Conservation (phyloP, 1,140 invertebrate species). For the Scaptomyza hsui region DNA sequence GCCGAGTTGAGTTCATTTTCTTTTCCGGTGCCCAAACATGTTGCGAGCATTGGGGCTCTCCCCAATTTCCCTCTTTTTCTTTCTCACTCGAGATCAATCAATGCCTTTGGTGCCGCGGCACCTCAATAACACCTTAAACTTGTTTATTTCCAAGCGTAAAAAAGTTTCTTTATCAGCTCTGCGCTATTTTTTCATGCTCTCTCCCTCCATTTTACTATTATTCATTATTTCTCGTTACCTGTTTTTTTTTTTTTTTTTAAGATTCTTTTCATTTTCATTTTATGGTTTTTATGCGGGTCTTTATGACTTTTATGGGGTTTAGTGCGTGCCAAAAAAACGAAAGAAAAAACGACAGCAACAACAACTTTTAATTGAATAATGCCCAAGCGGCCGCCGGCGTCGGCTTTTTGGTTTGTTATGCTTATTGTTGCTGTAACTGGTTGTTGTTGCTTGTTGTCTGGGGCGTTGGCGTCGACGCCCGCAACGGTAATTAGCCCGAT, state of each 20-base stretch:
- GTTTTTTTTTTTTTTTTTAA: slow-evolving; percentile 54
- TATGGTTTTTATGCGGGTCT: slow-evolving; percentile 82
- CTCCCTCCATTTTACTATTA: slow-evolving; percentile 39
- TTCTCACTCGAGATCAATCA: slow-evolving; percentile 55
- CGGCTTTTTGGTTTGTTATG: slow-evolving; percentile 32
- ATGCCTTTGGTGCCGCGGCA: slow-evolving; percentile 24
- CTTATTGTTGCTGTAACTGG: slow-evolving; percentile 41
- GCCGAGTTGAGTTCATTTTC: slow-evolving; percentile 39
- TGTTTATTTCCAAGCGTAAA: slow-evolving; percentile 48
- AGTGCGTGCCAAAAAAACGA: slow-evolving; percentile 84
- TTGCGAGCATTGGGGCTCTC: slow-evolving; percentile 54
- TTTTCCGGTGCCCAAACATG: slow-evolving; percentile 48
- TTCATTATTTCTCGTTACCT: slow-evolving; percentile 67
- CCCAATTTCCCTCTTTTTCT: slow-evolving; percentile 8
- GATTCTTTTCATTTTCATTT: slow-evolving; percentile 84
- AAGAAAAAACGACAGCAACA: slow-evolving; percentile 46
- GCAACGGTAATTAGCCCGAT: slow-evolving; percentile 69
- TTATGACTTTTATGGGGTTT: slow-evolving; percentile 84
- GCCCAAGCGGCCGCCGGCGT: slow-evolving; percentile 58
- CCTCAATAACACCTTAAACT: slow-evolving; percentile 72
- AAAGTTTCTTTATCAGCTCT: slow-evolving; percentile 20
- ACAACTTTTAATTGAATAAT: slow-evolving; percentile 83
- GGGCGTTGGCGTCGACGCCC: slow-evolving; percentile 46
- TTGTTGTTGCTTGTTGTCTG: slow-evolving; percentile 34
- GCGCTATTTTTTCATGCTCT: neutral